Conservation (phyloP, 1,140 invertebrate genomes). For the Drosophila leontia region DNA sequence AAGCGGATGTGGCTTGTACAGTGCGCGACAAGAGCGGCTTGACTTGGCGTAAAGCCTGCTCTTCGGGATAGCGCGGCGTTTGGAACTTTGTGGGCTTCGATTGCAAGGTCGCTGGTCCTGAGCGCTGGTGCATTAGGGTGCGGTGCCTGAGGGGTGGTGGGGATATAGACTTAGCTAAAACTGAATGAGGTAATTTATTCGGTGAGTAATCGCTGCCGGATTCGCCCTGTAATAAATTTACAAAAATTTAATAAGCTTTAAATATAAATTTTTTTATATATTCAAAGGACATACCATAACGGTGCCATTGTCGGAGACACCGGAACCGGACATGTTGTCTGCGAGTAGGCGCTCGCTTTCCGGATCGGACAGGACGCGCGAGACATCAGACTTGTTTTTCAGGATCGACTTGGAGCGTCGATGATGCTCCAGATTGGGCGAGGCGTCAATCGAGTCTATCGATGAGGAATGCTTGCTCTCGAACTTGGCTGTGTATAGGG, state of each 20-base stretch:
- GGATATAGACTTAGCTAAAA: slow-evolving; percentile 85
- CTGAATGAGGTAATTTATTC: slow-evolving; percentile 85
- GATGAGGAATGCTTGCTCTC: slow-evolving; percentile 90
- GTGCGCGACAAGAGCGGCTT: slow-evolving; percentile 71
- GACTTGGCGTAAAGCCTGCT: slow-evolving; percentile 77
- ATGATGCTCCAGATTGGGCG: slow-evolving; percentile 88
- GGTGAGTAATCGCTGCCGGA: slow-evolving; percentile 85
- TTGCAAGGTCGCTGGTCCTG: slow-evolving; percentile 80
- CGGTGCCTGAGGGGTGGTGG: slow-evolving; percentile 85
- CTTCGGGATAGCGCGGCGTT: slow-evolving; percentile 83
- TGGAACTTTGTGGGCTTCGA: slow-evolving; percentile 84
- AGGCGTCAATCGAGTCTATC: slow-evolving; percentile 89
- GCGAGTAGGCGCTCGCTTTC: slow-evolving; percentile 92
- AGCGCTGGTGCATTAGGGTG: slow-evolving; percentile 83
- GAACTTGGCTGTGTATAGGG: slow-evolving; percentile 72
- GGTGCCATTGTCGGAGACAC: slow-evolving; percentile 86
- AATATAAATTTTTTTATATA: background rate
- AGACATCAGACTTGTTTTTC: slow-evolving; percentile 90
- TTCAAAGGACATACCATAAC: slow-evolving; percentile 64
- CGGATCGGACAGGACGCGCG: slow-evolving; percentile 86
- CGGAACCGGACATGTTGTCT: slow-evolving; percentile 87
- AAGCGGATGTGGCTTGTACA: slow-evolving; percentile 10
- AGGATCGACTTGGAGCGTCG: slow-evolving; percentile 91
- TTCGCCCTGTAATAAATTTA: slow-evolving; percentile 70
- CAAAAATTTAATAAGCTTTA: background rate